These are phyloP conservation scores for Tiliacea citrago DNA, from an alignment of 2,888 invertebrate genomes.

Conservation along the genomic window DNA sequence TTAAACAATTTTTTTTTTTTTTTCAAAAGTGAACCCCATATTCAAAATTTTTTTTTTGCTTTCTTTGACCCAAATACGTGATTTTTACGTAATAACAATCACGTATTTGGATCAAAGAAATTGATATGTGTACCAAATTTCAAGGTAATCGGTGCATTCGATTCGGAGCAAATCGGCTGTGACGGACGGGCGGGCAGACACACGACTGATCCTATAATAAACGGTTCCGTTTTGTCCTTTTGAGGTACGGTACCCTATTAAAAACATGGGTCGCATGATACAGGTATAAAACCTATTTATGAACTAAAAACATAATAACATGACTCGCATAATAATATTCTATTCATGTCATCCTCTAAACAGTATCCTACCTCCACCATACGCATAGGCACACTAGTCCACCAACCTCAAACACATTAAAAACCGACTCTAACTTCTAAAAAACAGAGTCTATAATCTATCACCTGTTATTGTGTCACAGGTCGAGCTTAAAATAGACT, in stretches of 20 bases:
- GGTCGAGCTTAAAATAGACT: slow-evolving; percentile 36
- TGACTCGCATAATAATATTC: slow-evolving; percentile 51
- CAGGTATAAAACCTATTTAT: slow-evolving; percentile 35
- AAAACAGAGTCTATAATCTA: slow-evolving; percentile 22
- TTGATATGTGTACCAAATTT: too few relatives aligned
- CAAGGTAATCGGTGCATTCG: too few relatives aligned
- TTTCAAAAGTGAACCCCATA: too few relatives aligned
- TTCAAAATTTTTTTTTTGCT: too few relatives aligned
- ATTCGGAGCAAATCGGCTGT: too few relatives aligned
- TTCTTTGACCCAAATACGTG: too few relatives aligned
- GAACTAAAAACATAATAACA: slow-evolving; percentile 44
- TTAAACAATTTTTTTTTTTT: too few relatives aligned
- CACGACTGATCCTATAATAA: too few relatives aligned
- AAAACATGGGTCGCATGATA: background rate
- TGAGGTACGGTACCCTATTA: background rate
- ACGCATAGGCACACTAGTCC: slow-evolving; percentile 33
- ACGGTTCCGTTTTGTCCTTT: too few relatives aligned
- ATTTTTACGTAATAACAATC: too few relatives aligned
- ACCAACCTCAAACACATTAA: slow-evolving; percentile 3
- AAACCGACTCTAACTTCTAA: slow-evolving; percentile 25
- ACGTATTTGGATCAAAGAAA: too few relatives aligned
- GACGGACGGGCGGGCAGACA: too few relatives aligned
- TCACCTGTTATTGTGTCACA: background rate
- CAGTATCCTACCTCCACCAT: slow-evolving; percentile 26
- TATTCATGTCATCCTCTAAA: slow-evolving; percentile 50